phyloP scores from a whole-genome alignment of 2,113 vertebrate genomes.

The Alaudala cheleensis region DNA sequence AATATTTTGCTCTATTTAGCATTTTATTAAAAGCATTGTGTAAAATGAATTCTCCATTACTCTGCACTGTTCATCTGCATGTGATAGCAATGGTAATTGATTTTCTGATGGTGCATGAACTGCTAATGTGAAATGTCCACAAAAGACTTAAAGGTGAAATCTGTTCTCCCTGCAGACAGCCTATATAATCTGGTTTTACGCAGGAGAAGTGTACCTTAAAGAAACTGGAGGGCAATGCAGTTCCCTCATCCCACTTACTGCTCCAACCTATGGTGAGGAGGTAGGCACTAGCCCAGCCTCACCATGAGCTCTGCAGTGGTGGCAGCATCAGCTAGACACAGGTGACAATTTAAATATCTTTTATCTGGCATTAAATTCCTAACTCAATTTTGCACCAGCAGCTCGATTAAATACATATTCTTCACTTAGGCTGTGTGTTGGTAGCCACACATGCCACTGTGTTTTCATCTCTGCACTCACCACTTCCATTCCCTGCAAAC shows the following conservation, averaged over 20 bases:
- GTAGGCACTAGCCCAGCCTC: background rate
- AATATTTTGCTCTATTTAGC: slow-evolving; percentile 71
- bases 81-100: slow-evolving; percentile 47
- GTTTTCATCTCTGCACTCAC: background rate
- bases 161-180: slow-evolving; percentile 16
- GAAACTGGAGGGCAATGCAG: rapidly evolving
- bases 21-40: slow-evolving; percentile 63
- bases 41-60: slow-evolving; percentile 58
- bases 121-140: slow-evolving; percentile 43
- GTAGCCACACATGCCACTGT: background rate
- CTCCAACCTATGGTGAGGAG: background rate
- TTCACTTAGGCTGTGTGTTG: background rate
- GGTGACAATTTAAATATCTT: background rate
- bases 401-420: background rate
- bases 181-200: slow-evolving; percentile 1
- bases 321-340: background rate
- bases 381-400: background rate
- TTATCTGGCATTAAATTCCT: background rate
- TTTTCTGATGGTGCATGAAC: slow-evolving; percentile 51
- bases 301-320: background rate
- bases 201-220: background rate
- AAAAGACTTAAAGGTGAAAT: slow-evolving; percentile 47
- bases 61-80: slow-evolving; percentile 47
- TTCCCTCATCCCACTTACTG: background rate
- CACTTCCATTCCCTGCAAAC: background rate